Base-by-base conservation (phyloP, 1,140 invertebrate species). In the Pogonognathellus flavescens region DNA sequence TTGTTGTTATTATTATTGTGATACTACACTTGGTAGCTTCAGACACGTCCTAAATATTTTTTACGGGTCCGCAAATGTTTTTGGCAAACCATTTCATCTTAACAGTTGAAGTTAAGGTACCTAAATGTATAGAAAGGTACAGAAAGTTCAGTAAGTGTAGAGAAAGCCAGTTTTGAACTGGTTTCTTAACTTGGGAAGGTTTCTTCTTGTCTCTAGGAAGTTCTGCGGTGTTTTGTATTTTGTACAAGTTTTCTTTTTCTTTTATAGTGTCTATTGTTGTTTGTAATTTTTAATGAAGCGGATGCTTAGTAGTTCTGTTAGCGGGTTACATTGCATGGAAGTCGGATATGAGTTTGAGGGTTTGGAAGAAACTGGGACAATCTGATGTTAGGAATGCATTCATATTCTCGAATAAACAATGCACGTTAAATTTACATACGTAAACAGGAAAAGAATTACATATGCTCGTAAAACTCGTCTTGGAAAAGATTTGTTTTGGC, bases 401-500 rank as follows among this genome's bases (percentile, higher is more conserved):
- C 62, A 66, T n/a, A 76, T 18, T n/a, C 25, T 49, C n/a, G 70
- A 50, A 50, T 50, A 76, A 76, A 76, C 70, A 76, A 76, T 76
- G 31, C 41, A 76, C 16, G 14, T 41, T n/a, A 25, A 41, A 76
- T 76, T 76, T 76, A 18, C 70, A 76, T 76, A 76, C 49, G 49
- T 76, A 50, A 76, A 76, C 41, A 76, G 8, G 0, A 41, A 76
- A 1, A 8, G 41, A 41, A 76, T 76, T 76, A 31, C 70, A 76
- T 76, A 76, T 41, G 31, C 14, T 76, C 70, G 70, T 76, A 76
- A 76, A 76, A 41, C n/a, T 76, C 2, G 1, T 76, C 3, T n/a
- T 76, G 70, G 25, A 31, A 76, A 14, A 76, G 70, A 76, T 76
- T 76, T 76, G 70, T 76, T 76, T 76, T 76, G 70, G 70, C 70